Conservation (phyloP, 23 tunicate genomes). For the Aplidium turbinatum region DNA sequence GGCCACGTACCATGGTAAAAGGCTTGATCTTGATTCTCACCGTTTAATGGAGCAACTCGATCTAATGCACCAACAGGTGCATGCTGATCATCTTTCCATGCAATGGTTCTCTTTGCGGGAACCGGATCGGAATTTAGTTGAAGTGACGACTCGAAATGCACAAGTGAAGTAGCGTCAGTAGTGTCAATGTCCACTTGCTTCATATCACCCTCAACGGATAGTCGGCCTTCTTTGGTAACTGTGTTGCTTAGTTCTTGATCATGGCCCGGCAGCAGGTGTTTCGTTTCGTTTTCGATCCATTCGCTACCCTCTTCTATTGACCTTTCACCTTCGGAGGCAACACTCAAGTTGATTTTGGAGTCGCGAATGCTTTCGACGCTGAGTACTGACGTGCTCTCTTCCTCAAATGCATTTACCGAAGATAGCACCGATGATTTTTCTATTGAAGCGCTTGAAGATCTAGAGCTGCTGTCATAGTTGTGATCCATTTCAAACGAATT, state of each 20-base stretch:
- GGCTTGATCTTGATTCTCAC: no score
- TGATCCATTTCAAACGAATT: slow-evolving; percentile 8
- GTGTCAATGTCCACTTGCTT: no score
- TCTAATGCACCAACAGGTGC: no score
- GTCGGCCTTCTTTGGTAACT: not conserved
- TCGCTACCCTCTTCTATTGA: not conserved
- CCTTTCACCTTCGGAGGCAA: not conserved
- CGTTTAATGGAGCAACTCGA: not conserved
- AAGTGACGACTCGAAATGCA: no score
- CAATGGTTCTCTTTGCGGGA: not conserved
- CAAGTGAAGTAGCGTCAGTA: no score
- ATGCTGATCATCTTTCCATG: not conserved
- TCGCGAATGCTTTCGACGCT: not conserved
- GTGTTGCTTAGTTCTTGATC: not conserved
- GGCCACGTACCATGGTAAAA: slow-evolving; percentile 39
- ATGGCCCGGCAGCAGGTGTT: not conserved
- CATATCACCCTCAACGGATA: not conserved
- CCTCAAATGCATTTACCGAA: slow-evolving; percentile 14
- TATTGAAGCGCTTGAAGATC: not conserved
- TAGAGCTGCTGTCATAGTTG: not conserved
- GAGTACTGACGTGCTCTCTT: slow-evolving; percentile 2
- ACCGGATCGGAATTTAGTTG: no score
- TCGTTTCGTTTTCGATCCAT: no score
- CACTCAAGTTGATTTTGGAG: not conserved
- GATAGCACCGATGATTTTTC: not conserved